Evolutionary conservation across 1,140 invertebrate species (phyloP), one percentile per base, ranked within the genome.

Genomic region (Sitobion miscanthi): DNA sequence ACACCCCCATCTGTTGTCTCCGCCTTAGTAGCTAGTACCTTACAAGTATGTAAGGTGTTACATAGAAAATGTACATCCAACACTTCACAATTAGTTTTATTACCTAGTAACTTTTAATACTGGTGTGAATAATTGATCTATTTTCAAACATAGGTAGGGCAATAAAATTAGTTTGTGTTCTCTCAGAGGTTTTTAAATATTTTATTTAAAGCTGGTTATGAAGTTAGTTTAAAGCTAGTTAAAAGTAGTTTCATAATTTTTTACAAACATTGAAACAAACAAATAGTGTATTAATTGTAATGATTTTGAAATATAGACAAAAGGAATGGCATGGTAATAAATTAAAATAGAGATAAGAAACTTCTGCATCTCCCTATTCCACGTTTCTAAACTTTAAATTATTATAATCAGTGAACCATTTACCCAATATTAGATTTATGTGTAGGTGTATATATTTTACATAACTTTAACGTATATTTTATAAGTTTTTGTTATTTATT

Each of bases 391-490:
- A 90, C 35, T 45, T 90, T 45, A 62, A 62, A 62, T 90, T 90
- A 90, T 90, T 90, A 35, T 89, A 90, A 90, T 90, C 88, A 90
- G 88, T 90, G 88, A 62, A 90, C 88, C 54, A 90, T 62, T 90
- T 30, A 90, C 23, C 35, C 52, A 57, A 62, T 90, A 90, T 57
- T 62, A 42, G 38, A 90, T 90, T 90, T 90, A 90, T 62, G 54
- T 62, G 30, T 77, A 77, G 62, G 62, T 77, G 21, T 54, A 38
- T 42, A 62, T 62, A 90, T 90, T 90, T 90, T 90, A 42, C 38
- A 11, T n/a, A 62, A 90, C 54, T 90, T 25, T 62, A 17, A 23
- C 21, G 54, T 62, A 62, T 57, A 62, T 42, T 90, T 90, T 62
- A 45, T 62, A 90, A 54, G n/a, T 90, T 90, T 62, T 23, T 23